Conservation (phyloP, 2,113 vertebrate species). For the Numenius arquata region DNA sequence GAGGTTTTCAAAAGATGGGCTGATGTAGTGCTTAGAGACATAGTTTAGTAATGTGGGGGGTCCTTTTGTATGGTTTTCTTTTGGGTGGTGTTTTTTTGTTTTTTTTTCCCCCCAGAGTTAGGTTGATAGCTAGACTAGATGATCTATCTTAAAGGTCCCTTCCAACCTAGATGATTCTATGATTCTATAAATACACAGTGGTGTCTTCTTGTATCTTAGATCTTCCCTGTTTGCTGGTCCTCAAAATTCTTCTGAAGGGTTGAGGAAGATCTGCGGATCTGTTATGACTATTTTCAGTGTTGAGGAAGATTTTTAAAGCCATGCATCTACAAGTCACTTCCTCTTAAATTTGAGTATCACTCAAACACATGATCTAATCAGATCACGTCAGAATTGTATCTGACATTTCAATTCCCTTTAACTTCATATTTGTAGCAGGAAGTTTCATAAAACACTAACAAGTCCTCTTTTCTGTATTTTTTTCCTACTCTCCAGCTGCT, state of each 20-base stretch:
- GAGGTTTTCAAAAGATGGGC: too few relatives aligned
- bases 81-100: too few relatives aligned
- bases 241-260: neutral
- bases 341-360: neutral
- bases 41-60: too few relatives aligned
- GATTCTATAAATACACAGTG: neutral
- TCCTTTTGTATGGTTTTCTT: too few relatives aligned
- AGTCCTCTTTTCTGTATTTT: neutral
- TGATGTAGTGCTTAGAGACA: too few relatives aligned
- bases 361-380: neutral
- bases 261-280: neutral
- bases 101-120: too few relatives aligned
- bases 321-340: neutral
- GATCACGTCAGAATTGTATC: neutral
- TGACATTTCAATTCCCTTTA: neutral
- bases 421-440: neutral
- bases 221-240: neutral
- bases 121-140: too few relatives aligned
- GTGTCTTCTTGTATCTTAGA: neutral
- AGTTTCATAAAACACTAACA: neutral
- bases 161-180: too few relatives aligned
- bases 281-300: neutral
- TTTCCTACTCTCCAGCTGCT: neutral
- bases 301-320: neutral
- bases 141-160: too few relatives aligned